Evolutionary conservation across 2,113 vertebrate species (phyloP), one percentile per base, ranked within the genome.

Genomic region (Myanophis thanlyinensis): DNA sequence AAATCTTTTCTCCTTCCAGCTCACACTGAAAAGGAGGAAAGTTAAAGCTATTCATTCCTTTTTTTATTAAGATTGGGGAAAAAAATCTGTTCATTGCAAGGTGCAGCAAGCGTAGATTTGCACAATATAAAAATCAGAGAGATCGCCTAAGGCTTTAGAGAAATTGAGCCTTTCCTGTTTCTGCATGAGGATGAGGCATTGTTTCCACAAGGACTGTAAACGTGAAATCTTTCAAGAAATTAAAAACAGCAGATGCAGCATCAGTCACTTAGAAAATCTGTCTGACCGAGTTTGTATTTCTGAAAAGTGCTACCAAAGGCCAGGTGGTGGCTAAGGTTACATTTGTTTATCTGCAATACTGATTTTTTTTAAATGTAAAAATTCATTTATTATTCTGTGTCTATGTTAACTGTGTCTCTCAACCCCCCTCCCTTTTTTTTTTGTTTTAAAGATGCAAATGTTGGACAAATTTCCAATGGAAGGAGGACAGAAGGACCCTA

Each of bases 391-490:
- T 46, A 49, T 89, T 46, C 18, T 35, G 44, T n/a, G 22, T 18
- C 52, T 44, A 0, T 52, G 35, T 80, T 93, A 95, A 93, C 67
- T 87, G 53, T 91, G 0, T 94, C 25, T 56, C 52, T 35, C 62
- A 5, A 67, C 46, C 3, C 80, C 91, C 4, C 15, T 13, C 5
- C 10, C 27, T 20, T 56, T 89, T 59, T 95, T 30, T 73, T 35
- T 90, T 59, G 95, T 97, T 95, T 94, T 92, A 51, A 88, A 99
- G 99, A 99, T 99, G 99, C 99, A 99, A 96, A 98, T 99, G 98
- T 97, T 99, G 98, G 99, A 99, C 97, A 99, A 99, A 97, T 99
- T 99, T 96, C 99, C 99, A 0, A 99, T 99, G 98, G 99, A 99
- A 97, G 99, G 99, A 95, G 99, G 99, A 85, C 99, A 99, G 97